phyloP scores from a whole-genome alignment of 2,797 vertebrate genomes.

The Muscicapa striata region DNA sequence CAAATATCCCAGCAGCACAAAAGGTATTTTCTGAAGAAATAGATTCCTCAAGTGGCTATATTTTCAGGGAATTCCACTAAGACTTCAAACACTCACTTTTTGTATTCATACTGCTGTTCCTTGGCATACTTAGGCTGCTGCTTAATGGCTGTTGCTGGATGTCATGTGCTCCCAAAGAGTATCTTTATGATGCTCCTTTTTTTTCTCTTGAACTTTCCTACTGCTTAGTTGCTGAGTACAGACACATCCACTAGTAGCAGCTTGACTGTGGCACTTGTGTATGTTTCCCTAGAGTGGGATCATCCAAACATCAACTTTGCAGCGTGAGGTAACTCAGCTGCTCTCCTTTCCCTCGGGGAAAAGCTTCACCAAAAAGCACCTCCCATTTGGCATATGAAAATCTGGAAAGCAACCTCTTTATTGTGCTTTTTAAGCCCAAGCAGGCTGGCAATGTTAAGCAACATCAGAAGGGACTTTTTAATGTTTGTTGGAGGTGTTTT shows the following conservation, averaged over 20 bases:
- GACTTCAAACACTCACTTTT: conserved; percentile 65
- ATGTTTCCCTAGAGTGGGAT: conserved; percentile 65
- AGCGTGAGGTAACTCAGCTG: conserved; percentile 32
- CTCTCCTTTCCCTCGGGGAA: conserved; percentile 56
- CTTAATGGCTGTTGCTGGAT: conserved; percentile 35
- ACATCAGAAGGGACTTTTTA: conserved; percentile 42
- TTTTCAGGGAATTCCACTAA: conserved; percentile 70
- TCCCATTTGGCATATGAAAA: conserved; percentile 62
- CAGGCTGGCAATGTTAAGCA: conserved; percentile 47
- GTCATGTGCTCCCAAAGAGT: conserved; percentile 46
- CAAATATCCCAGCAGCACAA: conserved; percentile 58
- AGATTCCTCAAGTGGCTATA: conserved; percentile 76
- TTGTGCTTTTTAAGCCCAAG: conserved; percentile 41
- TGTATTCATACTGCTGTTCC: conserved; percentile 51
- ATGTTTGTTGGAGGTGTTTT: conserved; percentile 23
- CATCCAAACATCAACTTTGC: conserved; percentile 58
- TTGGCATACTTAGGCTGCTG: neutral
- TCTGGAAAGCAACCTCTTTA: conserved; percentile 58
- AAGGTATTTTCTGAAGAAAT: conserved; percentile 71
- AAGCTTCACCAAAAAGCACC: conserved; percentile 41
- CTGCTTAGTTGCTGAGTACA: conserved; percentile 37
- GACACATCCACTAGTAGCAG: conserved; percentile 69
- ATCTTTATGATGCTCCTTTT: conserved; percentile 38
- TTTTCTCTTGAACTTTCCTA: conserved; percentile 64
- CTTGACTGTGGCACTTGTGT: conserved; percentile 73